A percentile compares a stretch with the other conserved stretches of the same genome.
Conservation (phyloP, 2,113 vertebrate genomes). For the Grallaria varia region DNA sequence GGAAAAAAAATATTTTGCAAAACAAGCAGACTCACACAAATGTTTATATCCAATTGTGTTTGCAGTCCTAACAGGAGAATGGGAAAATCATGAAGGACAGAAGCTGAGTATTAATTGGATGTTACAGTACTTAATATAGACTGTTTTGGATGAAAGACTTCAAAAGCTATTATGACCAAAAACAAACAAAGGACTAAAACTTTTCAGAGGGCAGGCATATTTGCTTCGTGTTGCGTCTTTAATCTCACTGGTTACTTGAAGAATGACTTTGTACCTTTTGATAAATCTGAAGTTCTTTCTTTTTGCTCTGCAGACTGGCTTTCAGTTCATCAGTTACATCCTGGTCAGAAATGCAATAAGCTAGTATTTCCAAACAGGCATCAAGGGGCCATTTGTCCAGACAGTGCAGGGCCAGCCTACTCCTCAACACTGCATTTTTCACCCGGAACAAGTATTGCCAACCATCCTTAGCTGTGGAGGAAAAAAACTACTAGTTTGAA, state of each 20-base stretch:
- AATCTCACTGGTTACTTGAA: neutral
- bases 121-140: neutral
- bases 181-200: neutral
- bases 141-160: neutral
- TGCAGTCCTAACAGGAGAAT: neutral
- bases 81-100: neutral
- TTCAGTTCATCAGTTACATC: constrained; percentile 69
- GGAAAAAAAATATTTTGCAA: neutral
- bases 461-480: constrained; percentile 74
- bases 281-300: constrained; percentile 85
- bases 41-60: neutral
- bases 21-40: neutral
- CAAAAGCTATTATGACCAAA: neutral
- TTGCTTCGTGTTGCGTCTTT: neutral
- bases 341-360: constrained; percentile 85
- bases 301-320: constrained; percentile 77
- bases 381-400: constrained; percentile 88
- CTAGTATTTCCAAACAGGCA: constrained; percentile 85
- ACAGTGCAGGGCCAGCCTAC: constrained; percentile 78
- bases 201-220: neutral
- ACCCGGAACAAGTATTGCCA: constrained; percentile 84
- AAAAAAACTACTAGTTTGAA: neutral
- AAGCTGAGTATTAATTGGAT: neutral
- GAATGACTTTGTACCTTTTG: constrained; percentile 74
- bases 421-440: constrained; percentile 81